Evolutionary conservation across 2,888 invertebrate species (phyloP), one percentile per base, ranked within the genome.

Genomic region (Chloroclystis v-ata): DNA sequence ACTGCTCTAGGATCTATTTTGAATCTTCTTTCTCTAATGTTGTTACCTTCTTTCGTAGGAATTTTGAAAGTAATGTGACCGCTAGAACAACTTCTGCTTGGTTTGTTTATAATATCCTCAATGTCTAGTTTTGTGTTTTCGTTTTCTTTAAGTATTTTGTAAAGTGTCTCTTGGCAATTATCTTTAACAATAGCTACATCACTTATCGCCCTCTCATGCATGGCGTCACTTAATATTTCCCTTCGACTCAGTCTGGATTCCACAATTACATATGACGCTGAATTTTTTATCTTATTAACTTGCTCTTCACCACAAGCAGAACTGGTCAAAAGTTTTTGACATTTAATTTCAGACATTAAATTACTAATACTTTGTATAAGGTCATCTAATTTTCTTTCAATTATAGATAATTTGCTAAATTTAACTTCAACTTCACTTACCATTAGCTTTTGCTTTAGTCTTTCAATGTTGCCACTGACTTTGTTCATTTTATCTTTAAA

Each of bases 381-480:
- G 28, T 12, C 52, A 33, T 81, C 77, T 14, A 83, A 49, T 59
- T 82, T 83, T 2, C 54, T 57, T 58, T 78, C 80, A 47, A 84
- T 75, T 12, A 48, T 67, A 14, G 50, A 33, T 28, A 80, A 56
- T n/a, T 69, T 59, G 37, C 41, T 52, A 7, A 57, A 16, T 39
- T 61, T 64, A 1, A 54, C 40, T 12, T 56, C 41, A 12, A 49
- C 55, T 42, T 60, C 52, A 10, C 47, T 28, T 45, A 54, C 39
- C 24, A 59, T 43, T 8, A 61, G 50, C 50, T 58, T 61, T 24
- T 58, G 48, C 43, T 64, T 71, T 9, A 70, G 43, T 48, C 44
- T 60, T 4, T 56, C 51, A 7, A 64, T 56, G 39, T 67, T 65
- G 2, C 58, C 52, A 20, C 59, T 53, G 3, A 63, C 52, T 42